Base-by-base conservation (phyloP, 2,797 vertebrate species). In the Peromyscus aztecus region DNA sequence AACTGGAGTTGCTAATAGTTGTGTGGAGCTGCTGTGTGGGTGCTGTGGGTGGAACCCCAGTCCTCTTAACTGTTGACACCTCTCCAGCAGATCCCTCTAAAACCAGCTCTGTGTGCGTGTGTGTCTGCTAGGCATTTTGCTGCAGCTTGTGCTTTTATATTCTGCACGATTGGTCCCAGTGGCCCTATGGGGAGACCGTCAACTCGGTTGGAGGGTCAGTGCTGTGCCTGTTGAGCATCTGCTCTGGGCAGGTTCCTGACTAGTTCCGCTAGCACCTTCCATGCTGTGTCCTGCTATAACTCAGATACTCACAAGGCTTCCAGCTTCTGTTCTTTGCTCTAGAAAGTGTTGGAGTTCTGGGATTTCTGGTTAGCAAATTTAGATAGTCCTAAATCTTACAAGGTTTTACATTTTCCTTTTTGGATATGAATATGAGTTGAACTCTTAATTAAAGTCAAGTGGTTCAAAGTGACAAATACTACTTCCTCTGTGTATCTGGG, bases 261-360 rank as follows among this genome's bases (percentile, higher is more conserved):
- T 61, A n/a, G 31, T 78, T 86, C 43, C 86, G 19, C 34, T 55
- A 71, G n/a, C 76, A 49, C 12, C 27, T 75, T 91, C 82, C 14
- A 40, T 90, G 59, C 27, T 21, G 92, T 86, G 46, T 71, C 40
- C 8, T 89, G 37, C 8, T 43, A 5, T 31, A 71, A 31, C 86
- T 92, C 84, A 71, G 11, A 90, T 75, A 31, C 4, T 95, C 71
- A 69, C 13, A 76, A 17, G 24, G 9, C 73, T 40, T 43, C 4
- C 7, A 1, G 29, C 27, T 84, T 88, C 31, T 52, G 0, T 10
- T 77, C 40, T 85, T 69, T 84, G 11, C 27, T 89, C 89, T 34
- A 94, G 59, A 96, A 86, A 67, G 52, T 76, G 5, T 76, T 92
- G 37, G 23, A 21, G 27, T 84, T 49, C 95, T 93, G 34, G 86